A percentile compares a stretch with the other conserved stretches of the same genome.
Conservation (phyloP, 2,113 vertebrate species). For the Dendrocopos noguchii region DNA sequence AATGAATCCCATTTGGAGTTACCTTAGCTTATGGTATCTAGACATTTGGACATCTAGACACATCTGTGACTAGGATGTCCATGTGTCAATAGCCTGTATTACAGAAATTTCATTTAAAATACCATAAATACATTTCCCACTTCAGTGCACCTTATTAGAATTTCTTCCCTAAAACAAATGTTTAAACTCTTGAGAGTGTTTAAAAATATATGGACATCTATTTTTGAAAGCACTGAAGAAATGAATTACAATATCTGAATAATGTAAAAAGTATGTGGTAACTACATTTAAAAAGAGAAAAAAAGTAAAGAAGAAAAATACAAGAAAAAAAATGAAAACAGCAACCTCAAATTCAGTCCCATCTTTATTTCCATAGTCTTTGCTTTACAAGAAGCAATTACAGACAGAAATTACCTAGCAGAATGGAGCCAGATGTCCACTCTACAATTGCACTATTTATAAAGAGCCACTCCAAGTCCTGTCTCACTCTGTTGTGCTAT, state of each 20-base stretch:
- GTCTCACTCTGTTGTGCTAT: rapidly evolving
- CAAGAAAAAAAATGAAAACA: too few species aligned
- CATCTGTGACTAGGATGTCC: neutral
- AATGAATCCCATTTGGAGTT: neutral
- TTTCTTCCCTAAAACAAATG: neutral
- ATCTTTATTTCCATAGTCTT: neutral
- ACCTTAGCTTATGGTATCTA: neutral
- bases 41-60: neutral
- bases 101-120: neutral
- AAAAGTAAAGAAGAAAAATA: rapidly evolving
- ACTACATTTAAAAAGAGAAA: neutral
- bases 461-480: neutral
- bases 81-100: neutral
- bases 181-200: neutral
- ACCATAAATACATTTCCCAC: neutral
- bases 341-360: too few species aligned
- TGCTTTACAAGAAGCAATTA: neutral
- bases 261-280: neutral
- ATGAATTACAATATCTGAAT: neutral
- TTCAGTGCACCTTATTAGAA: neutral
- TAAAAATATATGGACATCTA: neutral
- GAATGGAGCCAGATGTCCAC: neutral
- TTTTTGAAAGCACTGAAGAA: neutral
- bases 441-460: neutral
- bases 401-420: neutral